Evolutionary conservation across 2,797 vertebrate genomes (phyloP).

Genomic region (Pagetopsis macropterus): DNA sequence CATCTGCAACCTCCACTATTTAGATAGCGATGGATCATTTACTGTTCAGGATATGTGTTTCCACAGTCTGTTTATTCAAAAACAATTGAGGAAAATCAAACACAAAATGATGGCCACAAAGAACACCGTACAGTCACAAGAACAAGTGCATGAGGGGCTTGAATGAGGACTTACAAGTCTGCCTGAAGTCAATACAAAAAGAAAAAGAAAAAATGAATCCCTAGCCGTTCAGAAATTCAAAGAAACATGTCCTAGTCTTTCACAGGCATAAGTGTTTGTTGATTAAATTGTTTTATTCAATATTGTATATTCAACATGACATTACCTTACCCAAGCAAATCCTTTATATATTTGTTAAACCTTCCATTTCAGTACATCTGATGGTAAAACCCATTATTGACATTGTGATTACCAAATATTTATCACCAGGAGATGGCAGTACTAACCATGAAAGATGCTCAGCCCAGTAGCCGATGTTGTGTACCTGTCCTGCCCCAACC

Average conservation of each 20-base stretch:
- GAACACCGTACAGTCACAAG: no score
- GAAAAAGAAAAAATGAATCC: background rate
- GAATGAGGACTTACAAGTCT: no score
- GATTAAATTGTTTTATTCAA: background rate
- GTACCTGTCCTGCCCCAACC: conserved; percentile 37
- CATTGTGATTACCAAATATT: conserved; percentile 10
- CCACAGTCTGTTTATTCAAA: no score
- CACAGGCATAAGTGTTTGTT: background rate
- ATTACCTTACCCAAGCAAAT: background rate
- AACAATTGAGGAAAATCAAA: no score
- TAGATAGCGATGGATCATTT: no score
- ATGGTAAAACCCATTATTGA: background rate
- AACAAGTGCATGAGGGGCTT: no score
- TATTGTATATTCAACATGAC: background rate
- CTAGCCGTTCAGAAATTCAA: background rate
- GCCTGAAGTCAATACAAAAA: no score
- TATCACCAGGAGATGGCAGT: conserved; percentile 82
- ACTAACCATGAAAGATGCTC: conserved; percentile 63
- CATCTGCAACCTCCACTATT: background rate
- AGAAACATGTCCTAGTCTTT: background rate
- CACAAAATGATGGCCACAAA: no score
- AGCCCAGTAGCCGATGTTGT: conserved; percentile 10
- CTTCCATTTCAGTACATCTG: background rate
- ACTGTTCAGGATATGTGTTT: no score
- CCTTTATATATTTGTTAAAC: background rate